Conservation (phyloP, 2,888 invertebrate genomes). For the Agriopis aurantiaria region DNA sequence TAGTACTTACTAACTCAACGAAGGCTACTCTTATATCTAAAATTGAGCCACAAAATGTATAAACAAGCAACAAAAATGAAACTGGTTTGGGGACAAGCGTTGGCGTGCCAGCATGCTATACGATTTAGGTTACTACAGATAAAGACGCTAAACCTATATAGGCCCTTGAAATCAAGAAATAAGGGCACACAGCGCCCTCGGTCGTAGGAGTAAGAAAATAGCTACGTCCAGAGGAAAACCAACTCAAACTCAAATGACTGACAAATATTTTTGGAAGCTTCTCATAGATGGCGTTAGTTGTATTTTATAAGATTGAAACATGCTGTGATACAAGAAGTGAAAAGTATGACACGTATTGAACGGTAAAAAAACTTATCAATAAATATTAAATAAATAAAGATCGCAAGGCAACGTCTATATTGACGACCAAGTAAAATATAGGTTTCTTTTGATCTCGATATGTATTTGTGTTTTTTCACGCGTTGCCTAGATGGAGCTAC, state of each 20-base stretch:
- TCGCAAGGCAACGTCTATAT: neutral
- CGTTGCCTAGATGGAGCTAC: slow-evolving; percentile 21
- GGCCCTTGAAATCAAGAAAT: slow-evolving; percentile 39
- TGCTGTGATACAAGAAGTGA: neutral
- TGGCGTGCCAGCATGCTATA: slow-evolving; percentile 7
- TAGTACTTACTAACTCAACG: neutral
- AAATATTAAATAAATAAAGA: neutral
- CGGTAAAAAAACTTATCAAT: neutral
- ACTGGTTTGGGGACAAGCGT: slow-evolving; percentile 17
- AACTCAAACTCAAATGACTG: slow-evolving; percentile 3
- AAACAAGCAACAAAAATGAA: slow-evolving; percentile 22
- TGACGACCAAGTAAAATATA: neutral
- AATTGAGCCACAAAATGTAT: slow-evolving; percentile 11
- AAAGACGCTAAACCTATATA: slow-evolving; percentile 3
- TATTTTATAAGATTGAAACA: slow-evolving; percentile 4
- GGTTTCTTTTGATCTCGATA: slow-evolving; percentile 9
- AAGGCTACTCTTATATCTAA: neutral
- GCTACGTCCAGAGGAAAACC: slow-evolving; percentile 1
- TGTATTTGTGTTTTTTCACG: slow-evolving; percentile 4
- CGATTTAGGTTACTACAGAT: slow-evolving; percentile 9
- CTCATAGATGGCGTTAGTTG: slow-evolving; percentile 55
- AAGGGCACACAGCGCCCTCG: slow-evolving; percentile 54
- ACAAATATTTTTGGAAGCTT: slow-evolving; percentile 14
- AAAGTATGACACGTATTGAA: neutral
- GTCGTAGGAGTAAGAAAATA: slow-evolving; percentile 30